phyloP scores from a whole-genome alignment of 2,113 vertebrate species.

The Perccottus glenii region DNA sequence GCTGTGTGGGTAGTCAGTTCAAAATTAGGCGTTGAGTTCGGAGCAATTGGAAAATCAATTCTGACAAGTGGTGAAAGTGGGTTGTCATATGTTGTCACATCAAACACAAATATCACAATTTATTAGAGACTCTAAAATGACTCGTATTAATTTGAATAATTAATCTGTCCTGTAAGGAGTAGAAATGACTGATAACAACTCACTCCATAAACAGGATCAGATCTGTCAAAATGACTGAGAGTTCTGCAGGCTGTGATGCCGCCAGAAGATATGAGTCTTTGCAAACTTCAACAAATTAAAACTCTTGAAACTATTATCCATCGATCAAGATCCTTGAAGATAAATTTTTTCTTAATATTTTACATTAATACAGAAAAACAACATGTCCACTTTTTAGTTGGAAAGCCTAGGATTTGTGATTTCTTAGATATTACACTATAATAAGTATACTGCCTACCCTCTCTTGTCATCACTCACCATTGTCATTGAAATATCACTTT shows the following conservation, averaged over 20 bases:
- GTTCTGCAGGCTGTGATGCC: not conserved
- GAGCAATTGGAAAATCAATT: constrained; percentile 37
- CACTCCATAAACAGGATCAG: not conserved
- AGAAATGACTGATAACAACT: not conserved
- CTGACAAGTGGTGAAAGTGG: constrained; percentile 47
- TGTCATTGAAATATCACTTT: not conserved
- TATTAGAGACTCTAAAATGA: constrained; percentile 6
- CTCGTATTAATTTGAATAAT: constrained; percentile 8
- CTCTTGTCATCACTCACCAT: not conserved
- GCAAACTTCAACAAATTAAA: too few species aligned
- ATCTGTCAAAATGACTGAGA: not conserved
- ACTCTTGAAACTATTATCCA: too few species aligned
- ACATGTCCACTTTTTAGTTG: too few species aligned
- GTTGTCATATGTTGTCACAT: constrained; percentile 35
- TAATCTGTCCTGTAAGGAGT: not conserved
- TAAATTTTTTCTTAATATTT: too few species aligned
- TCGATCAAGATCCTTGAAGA: too few species aligned
- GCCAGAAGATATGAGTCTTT: too few species aligned
- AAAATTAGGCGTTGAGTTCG: constrained; percentile 38
- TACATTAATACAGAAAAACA: too few species aligned
- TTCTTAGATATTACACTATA: not conserved
- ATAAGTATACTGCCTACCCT: not conserved
- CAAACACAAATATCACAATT: constrained; percentile 22
- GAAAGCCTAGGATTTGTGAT: not conserved
- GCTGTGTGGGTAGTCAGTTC: not conserved